phyloP scores from a whole-genome alignment of 2,113 vertebrate species.

The human (Homo sapiens) region DNA sequence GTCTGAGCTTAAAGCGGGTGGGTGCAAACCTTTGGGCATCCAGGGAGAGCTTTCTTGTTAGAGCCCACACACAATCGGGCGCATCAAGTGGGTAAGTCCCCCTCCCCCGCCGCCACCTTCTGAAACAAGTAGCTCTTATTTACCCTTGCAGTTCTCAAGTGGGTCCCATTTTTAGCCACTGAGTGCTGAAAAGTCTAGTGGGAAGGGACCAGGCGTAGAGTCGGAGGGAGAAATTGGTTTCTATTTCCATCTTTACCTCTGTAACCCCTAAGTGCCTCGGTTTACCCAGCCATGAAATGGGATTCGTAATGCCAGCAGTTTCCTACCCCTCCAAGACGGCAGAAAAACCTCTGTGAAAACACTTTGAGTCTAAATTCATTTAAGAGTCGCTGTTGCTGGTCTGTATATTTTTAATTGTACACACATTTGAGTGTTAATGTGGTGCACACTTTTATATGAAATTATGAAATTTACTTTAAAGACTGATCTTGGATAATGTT shows the following conservation, averaged over 20 bases:
- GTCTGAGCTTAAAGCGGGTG: not conserved
- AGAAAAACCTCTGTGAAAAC: not conserved
- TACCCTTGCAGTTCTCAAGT: not conserved
- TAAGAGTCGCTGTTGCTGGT: not conserved
- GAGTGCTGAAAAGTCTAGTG: not conserved
- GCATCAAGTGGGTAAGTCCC: constrained; percentile 40
- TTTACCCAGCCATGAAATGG: constrained; percentile 37
- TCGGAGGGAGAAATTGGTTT: not conserved
- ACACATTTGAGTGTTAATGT: not conserved
- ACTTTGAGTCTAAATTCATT: not conserved
- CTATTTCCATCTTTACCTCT: not conserved
- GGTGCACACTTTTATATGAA: not conserved
- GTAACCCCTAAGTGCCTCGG: not conserved
- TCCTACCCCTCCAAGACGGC: not conserved
- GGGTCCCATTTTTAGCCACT: constrained; percentile 55
- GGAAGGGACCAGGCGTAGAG: not conserved
- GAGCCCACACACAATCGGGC: not conserved
- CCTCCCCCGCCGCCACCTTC: not conserved
- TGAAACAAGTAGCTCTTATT: constrained; percentile 37
- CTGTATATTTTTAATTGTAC: not conserved
- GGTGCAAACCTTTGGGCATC: not conserved
- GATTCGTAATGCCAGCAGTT: not conserved
- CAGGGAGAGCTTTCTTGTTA: not conserved
- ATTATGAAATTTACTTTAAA: not conserved
- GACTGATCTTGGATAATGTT: not conserved